These are phyloP conservation scores for Crenichthys baileyi DNA, from an alignment of 2,797 vertebrate genomes.

Conservation along the genomic window DNA sequence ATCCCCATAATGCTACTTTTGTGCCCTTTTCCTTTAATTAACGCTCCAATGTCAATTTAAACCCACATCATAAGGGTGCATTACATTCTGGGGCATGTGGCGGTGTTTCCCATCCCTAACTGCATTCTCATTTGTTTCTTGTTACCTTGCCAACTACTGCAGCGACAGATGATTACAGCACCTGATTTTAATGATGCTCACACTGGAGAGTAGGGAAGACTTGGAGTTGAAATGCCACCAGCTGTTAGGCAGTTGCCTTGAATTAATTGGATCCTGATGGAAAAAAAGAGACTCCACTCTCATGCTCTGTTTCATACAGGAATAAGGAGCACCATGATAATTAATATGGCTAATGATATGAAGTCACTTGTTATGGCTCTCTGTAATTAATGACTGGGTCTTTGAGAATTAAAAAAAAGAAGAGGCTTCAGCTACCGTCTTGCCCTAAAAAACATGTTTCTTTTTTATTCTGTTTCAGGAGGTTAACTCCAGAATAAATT, in stretches of 20 bases:
- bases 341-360: conserved; percentile 85
- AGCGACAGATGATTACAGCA: conserved; percentile 85
- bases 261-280: conserved; percentile 88
- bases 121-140: conserved; percentile 83
- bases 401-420: conserved; percentile 60
- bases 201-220: conserved; percentile 86
- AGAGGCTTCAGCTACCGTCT: conserved; percentile 35
- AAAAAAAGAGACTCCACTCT: conserved; percentile 71
- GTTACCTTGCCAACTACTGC: conserved; percentile 85
- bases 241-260: conserved; percentile 85
- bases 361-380: conserved; percentile 80
- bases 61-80: conserved; percentile 84
- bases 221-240: conserved; percentile 89
- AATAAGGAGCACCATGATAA: conserved; percentile 82
- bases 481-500: conserved; percentile 72
- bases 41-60: conserved; percentile 86
- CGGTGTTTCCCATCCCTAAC: conserved; percentile 79
- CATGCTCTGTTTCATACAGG: conserved; percentile 81
- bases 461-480: conserved; percentile 58
- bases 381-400: conserved; percentile 79
- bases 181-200: conserved; percentile 89
- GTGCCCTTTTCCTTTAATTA: conserved; percentile 80
- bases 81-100: conserved; percentile 81
- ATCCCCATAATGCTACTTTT: conserved; percentile 74
- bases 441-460: conserved; percentile 56